Conservation (phyloP, 2,888 invertebrate genomes). For the Hetaerina titia region DNA sequence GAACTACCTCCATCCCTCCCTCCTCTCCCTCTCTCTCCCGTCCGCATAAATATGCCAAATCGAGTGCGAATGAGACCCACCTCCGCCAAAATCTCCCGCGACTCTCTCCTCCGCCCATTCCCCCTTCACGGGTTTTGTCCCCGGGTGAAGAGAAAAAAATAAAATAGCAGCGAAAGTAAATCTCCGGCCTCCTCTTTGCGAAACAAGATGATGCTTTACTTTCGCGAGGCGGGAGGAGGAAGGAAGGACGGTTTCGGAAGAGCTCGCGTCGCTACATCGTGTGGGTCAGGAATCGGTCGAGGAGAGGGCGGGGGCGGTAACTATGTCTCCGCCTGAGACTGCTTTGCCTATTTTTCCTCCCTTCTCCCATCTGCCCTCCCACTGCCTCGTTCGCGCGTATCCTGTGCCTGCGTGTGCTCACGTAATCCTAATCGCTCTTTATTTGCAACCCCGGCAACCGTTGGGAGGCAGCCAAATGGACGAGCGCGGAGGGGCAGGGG, state of each 20-base stretch:
- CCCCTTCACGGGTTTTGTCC: background rate
- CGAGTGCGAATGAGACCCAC: slow-evolving; percentile 27
- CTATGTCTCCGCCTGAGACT: background rate
- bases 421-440: background rate
- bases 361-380: too few species aligned
- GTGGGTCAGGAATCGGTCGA: background rate
- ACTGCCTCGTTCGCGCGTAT: background rate
- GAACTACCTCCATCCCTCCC: background rate
- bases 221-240: background rate
- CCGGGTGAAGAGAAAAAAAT: background rate
- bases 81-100: background rate
- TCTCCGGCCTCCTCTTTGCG: background rate
- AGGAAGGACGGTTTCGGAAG: background rate
- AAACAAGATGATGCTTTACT: background rate
- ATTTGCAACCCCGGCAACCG: background rate
- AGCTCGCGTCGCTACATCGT: background rate
- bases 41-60: background rate
- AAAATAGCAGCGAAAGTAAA: background rate
- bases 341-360: background rate
- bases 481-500: background rate
- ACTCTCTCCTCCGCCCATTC: background rate
- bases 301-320: background rate
- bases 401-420: background rate
- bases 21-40: background rate
- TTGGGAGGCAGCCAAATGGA: background rate